phyloP scores from a whole-genome alignment of 2,888 invertebrate genomes.

The Phragmatobia fuliginosa region DNA sequence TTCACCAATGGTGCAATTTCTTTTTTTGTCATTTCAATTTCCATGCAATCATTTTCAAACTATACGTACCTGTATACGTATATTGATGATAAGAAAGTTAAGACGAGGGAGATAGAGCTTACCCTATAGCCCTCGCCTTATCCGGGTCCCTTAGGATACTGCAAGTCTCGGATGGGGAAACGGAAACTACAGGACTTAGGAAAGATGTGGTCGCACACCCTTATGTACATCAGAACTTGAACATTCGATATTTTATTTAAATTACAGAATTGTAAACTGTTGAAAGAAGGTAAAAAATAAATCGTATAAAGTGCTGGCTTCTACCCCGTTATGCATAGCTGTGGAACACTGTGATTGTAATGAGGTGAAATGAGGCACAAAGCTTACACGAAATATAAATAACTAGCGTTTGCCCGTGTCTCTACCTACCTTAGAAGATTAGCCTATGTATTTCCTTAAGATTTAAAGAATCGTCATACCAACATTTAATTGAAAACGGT shows the following conservation, averaged over 20 bases:
- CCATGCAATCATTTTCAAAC: background rate
- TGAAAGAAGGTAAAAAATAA: background rate
- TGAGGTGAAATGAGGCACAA: too few relatives aligned
- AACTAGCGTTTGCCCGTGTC: too few relatives aligned
- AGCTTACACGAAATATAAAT: too few relatives aligned
- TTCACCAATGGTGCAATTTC: too few relatives aligned
- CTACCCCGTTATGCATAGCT: too few relatives aligned
- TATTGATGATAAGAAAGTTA: background rate
- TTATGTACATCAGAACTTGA: background rate
- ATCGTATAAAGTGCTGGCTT: background rate
- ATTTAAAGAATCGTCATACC: too few relatives aligned
- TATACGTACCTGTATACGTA: background rate
- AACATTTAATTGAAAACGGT: too few relatives aligned
- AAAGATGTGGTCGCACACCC: background rate
- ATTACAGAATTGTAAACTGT: background rate
- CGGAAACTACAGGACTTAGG: background rate
- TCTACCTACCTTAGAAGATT: too few relatives aligned
- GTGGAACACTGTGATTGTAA: too few relatives aligned
- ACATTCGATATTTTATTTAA: background rate
- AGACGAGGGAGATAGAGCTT: background rate
- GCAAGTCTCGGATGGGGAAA: background rate
- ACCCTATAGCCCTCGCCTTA: too few relatives aligned
- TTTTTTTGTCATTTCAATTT: too few relatives aligned
- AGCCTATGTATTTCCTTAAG: too few relatives aligned
- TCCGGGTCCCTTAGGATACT: background rate